phyloP scores from a whole-genome alignment of 2,888 invertebrate species.

The Steinernema carpocapsae region DNA sequence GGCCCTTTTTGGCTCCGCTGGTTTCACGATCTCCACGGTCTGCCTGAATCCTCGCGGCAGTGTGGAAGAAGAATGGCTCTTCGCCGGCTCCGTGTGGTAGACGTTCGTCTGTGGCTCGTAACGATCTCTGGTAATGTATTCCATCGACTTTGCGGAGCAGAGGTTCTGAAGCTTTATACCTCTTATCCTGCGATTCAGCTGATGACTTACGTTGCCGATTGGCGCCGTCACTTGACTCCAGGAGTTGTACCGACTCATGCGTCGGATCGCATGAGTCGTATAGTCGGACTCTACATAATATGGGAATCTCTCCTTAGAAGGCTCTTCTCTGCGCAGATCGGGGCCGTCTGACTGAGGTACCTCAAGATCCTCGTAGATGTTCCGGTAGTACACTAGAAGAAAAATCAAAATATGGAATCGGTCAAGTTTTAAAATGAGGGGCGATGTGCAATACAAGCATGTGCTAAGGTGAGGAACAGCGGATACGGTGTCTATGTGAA shows the following conservation, averaged over 20 bases:
- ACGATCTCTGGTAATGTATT: not conserved
- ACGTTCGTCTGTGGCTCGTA: not conserved
- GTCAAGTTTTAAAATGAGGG: not conserved
- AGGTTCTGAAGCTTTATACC: not conserved
- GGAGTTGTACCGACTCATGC: conserved; percentile 51
- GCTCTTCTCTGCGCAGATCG: not conserved
- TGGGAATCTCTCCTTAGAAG: not conserved
- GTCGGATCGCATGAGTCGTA: conserved; percentile 38
- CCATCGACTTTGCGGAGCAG: conserved; percentile 7
- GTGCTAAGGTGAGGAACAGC: not conserved
- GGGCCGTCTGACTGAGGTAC: conserved; percentile 4
- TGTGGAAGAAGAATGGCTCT: not conserved
- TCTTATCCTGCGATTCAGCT: not conserved
- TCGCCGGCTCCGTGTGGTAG: not conserved
- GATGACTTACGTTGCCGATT: not conserved
- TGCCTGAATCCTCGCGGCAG: not conserved
- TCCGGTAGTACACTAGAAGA: conserved; percentile 14
- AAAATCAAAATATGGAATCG: not conserved
- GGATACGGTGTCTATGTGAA: not conserved
- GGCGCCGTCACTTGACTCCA: conserved; percentile 40
- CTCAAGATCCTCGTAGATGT: not conserved
- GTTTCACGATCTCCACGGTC: not conserved
- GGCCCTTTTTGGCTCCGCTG: not conserved
- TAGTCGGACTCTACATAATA: conserved; percentile 32
- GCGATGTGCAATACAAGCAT: not conserved